Evolutionary conservation across 2,113 vertebrate species (phyloP), one percentile per base, ranked within the genome.

Genomic region (Polypterus senegalus): DNA sequence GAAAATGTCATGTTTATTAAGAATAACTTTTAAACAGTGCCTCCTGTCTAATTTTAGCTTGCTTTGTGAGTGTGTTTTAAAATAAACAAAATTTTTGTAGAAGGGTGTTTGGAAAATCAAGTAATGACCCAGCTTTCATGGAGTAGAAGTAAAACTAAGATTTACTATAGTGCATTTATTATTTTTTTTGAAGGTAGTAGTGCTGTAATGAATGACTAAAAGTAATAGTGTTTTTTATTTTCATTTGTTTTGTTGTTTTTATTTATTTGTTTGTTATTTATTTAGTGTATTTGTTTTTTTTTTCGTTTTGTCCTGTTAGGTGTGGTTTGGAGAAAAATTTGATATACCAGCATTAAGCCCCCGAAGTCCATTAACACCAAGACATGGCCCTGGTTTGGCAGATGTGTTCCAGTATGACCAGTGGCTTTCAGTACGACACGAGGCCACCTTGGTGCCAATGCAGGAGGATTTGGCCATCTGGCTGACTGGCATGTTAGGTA

Each of bases 381-480:
- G 92, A 0, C 90, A 92, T 0, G 96, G 96, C 5, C 96, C 96
- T 0, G 92, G 96, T 5, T 77, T 97, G 61, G 73, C 91, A 0
- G 86, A 98, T 0, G 94, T 98, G 49, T 89, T 84, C 63, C 88
- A 95, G 67, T 98, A 94, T 1, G 93, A 98, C 69, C 92, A 95
- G 4, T 98, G 96, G 96, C 80, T 98, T 71, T 79, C 93, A 0
- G 92, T 98, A 68, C 81, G 94, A 1, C 96, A 98, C 0, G 91
- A 94, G 66, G 96, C 93, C 63, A 88, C 89, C 0, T 70, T 98
- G 72, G 71, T 95, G 68, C 96, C 96, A 49, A 97, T 98, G 96
- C 92, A 93, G 63, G 96, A 97, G 69, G 96, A 98, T 49, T 81
- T 98, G 61, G 89, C 93, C 0, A 92, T 98, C 64, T 98, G 96